Base-by-base conservation (phyloP, 2,888 invertebrate genomes). In the Aphelenchoides bicaudatus region DNA sequence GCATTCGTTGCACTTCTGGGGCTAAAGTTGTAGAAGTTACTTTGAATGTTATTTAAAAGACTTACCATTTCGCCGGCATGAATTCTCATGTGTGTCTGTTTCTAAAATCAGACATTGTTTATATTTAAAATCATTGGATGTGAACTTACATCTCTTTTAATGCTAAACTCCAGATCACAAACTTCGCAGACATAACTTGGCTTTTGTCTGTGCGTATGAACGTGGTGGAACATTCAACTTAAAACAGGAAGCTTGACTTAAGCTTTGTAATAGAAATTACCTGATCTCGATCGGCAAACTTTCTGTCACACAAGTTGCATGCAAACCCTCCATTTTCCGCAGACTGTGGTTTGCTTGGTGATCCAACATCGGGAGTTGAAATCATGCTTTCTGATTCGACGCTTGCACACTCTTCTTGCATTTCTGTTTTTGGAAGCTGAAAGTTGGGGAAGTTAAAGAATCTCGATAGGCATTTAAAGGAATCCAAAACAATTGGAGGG, bases 11-110 rank as follows among this genome's bases (percentile, higher is more conserved):
- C 81, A 81, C 63, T 70, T 58, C 39, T 62, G 68, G 3, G 66
- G 66, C 38, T n/a, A n/a, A n/a, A n/a, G n/a, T n/a, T n/a, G 46
- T 21, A 53, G 46, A 48, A n/a, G 43, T 10, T 25, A 1, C 16
- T 8, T 37, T 72, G 73, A 51, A n/a, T n/a, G n/a, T n/a, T n/a
- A n/a, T n/a, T n/a, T n/a, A n/a, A n/a, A n/a, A n/a, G n/a, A n/a
- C n/a, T n/a, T n/a, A n/a, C n/a, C n/a, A 63, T 53, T 63, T 78
- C 78, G 27, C 79, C 80, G 58, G 75, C 74, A 68, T 82, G 81
- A 39, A 80, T 75, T 46, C 80, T 78, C 63, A 74, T 66, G 63
- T 82, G 81, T 28, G 80, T 80, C n/a, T n/a, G n/a, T n/a, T n/a
- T n/a, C n/a, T n/a, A n/a, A n/a, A n/a, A n/a, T n/a, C n/a, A n/a